Evolutionary conservation across 2,888 invertebrate genomes (phyloP).

Genomic region (Scaptodrosophila latifasciaeformis): DNA sequence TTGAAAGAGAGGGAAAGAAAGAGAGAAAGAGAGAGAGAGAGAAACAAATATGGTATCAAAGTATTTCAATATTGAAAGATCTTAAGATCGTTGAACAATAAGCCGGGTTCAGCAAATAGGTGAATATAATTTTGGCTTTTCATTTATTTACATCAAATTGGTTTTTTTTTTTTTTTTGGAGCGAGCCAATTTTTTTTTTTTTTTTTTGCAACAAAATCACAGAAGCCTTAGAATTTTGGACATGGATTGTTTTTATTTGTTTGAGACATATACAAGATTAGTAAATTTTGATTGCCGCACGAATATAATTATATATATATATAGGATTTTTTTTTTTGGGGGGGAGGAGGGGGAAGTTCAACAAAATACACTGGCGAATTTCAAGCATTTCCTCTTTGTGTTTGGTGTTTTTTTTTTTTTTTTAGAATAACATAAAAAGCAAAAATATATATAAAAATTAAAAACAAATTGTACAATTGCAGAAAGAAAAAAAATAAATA

Average conservation of each 20-base stretch:
- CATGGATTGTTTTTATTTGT: conserved; percentile 33
- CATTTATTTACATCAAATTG: conserved; percentile 17
- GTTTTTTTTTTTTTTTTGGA: conserved; percentile 19
- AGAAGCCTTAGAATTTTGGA: conserved; percentile 36
- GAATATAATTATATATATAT: conserved; percentile 21
- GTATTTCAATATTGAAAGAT: conserved; percentile 43
- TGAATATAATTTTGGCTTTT: conserved; percentile 36
- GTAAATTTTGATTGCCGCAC: conserved; percentile 7
- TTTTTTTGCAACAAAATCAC: too few relatives aligned
- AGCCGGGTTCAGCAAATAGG: conserved; percentile 66
- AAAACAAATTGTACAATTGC: conserved; percentile 30
- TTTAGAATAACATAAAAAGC: conserved; percentile 42
- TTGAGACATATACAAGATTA: conserved; percentile 27
- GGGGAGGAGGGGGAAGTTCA: too few relatives aligned
- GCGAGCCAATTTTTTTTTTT: too few relatives aligned
- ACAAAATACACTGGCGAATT: too few relatives aligned
- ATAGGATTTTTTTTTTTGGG: too few relatives aligned
- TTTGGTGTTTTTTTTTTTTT: conserved; percentile 7
- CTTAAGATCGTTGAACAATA: conserved; percentile 48
- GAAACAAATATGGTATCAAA: conserved; percentile 53
- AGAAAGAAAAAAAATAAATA: conserved; percentile 20
- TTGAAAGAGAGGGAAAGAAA: conserved; percentile 39
- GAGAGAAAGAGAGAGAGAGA: conserved; percentile 44
- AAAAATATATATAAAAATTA: conserved; percentile 11
- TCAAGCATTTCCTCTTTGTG: not conserved